These are phyloP conservation scores for Drosophila nigrodunni DNA, from an alignment of 1,140 invertebrate genomes.

Conservation along the genomic window DNA sequence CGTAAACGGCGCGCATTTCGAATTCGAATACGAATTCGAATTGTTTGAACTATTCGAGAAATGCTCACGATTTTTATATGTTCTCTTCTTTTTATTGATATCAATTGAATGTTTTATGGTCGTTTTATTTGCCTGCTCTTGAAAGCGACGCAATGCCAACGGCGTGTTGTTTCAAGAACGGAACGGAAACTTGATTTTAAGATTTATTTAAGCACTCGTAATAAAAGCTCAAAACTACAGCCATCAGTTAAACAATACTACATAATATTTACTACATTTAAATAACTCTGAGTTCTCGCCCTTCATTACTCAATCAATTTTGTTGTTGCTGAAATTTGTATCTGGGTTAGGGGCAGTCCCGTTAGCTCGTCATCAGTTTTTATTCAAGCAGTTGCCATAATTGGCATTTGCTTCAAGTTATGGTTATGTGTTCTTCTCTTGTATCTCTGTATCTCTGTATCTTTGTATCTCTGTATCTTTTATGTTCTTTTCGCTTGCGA, in stretches of 20 bases:
- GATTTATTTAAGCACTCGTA: no score
- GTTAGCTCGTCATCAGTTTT: background rate
- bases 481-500: conserved; percentile 9
- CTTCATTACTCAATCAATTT: no score
- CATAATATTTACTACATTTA: no score
- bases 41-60: conserved; percentile 16
- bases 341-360: no score
- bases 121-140: conserved; percentile 30
- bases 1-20: conserved; percentile 61
- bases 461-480: conserved; percentile 12
- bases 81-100: conserved; percentile 51
- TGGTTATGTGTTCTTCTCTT: background rate
- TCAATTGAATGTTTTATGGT: conserved; percentile 56
- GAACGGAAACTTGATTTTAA: no score
- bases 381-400: background rate
- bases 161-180: no score
- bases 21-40: conserved; percentile 8
- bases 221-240: no score
- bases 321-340: no score
- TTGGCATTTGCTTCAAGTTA: background rate
- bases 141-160: no score
- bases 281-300: no score
- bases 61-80: background rate
- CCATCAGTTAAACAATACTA: background rate
- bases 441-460: no score